Base-by-base conservation (phyloP, 2,797 vertebrate genomes). In the Syngnathus rostellatus region DNA sequence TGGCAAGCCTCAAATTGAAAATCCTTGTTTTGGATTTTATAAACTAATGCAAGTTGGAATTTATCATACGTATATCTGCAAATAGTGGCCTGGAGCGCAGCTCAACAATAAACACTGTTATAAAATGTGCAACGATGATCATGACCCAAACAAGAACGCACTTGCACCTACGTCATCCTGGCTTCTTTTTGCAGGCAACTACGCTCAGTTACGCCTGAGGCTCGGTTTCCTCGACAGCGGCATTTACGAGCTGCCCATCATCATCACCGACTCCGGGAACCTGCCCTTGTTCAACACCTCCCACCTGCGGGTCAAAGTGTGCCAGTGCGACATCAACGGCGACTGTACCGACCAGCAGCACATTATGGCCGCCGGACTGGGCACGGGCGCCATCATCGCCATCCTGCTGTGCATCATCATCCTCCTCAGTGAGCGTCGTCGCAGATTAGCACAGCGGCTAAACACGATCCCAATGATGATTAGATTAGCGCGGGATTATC, bases 321-420 rank as follows among this genome's bases (percentile, higher is more conserved):
- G 97, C 81, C 93, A 94, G 50, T 99, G 97, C 40, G 94, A 98
- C 84, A 84, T 92, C 68, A 94, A 97, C 0, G 95, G 97, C 6
- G 94, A 96, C 87, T 99, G 97, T 83, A 96, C 93, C 0, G 95
- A 96, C 16, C 93, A 95, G 76, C 93, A 96, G 55, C 90, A 90
- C 60, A 95, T 97, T 8, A 93, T 96, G 75, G 94, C 94, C 0
- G 93, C 95, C 0, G 96, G 97, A n/a, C 88, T 99, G 66, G 93
- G 97, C 72, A 99, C 97, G 0, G 96, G 95, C 0, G 94, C 95
- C 72, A 99, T 98, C 85, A 95, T 99, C 60, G 92, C 96, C 72
- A 97, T 99, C 85, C 93, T 99, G 21, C 94, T 99, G 23, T 98
- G 97, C 77, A 94, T 98, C 86, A 98, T 99, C 89, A 95, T 95